Evolutionary conservation across 30 jellyfish, hydroid and myxozoan species (phyloP), one percentile per base, ranked within the genome.

Genomic region (Aurelia sp.): DNA sequence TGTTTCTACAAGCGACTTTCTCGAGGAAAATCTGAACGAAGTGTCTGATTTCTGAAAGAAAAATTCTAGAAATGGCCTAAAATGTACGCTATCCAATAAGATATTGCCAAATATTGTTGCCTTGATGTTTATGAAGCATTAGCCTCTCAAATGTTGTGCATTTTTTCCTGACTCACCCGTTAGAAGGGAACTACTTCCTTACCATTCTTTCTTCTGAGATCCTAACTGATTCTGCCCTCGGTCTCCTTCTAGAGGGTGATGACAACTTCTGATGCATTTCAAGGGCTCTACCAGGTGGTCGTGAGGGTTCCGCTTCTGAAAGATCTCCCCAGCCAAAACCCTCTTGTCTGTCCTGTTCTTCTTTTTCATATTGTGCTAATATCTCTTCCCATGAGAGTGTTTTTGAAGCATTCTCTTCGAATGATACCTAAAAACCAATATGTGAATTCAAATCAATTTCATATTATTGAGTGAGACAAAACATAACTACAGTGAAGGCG

Each of bases 161-260:
- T 38, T 38, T 38, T 38, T 38, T 38, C 8, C 48, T 38, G 48
- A 38, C 8, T 38, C 48, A 38, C 48, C 48, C 3, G 21, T 6
- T 20, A 16, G 57, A 22, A 19, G 30, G 58, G 22, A 51, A 59
- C 12, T 0, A 44, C 12, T 30, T 60, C 27, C 81, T 21, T 38
- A 95, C 99, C 99, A 90, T 90, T 74, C 95, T 80, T 40, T 95
- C 99, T 74, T 95, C 96, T 35, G 99, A 95, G 6, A 97, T 94
- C 67, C 95, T 95, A 13, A 95, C 95, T 10, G 97, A 95, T 59
- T 95, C 99, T 1, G 99, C 96, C 35, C 99, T 78, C 5, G 98
- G 93, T 78, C 95, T 78, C 22, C 78, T 89, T 50, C 99, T 71
- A 22, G 99, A 95, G 1, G 99, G 99, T 11, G 99, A 95, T 5